Conservation (phyloP, 1,140 invertebrate species). For the Radopholus similis region DNA sequence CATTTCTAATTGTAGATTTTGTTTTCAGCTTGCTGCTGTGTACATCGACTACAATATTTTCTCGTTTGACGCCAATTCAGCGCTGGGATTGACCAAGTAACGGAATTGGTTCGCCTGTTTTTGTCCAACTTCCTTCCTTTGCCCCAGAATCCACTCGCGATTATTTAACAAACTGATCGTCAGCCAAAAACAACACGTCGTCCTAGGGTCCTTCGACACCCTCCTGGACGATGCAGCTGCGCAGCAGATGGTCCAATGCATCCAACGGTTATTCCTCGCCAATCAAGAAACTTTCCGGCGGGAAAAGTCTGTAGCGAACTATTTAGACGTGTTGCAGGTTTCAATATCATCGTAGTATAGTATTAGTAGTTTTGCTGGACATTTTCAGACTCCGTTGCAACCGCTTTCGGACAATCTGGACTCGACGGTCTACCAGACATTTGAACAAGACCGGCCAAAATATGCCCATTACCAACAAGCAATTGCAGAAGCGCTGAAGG, state of each 20-base stretch:
- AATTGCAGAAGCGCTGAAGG: conserved; percentile 61
- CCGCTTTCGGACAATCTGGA: conserved; percentile 92
- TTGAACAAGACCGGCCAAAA: conserved; percentile 95
- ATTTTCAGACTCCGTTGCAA: conserved; percentile 62
- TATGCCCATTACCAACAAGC: conserved; percentile 85
- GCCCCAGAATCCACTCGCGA: not conserved
- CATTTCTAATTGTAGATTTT: not conserved
- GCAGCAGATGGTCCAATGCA: not conserved
- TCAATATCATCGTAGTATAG: not conserved
- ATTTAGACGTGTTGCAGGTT: conserved; percentile 36
- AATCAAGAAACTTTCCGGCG: not conserved
- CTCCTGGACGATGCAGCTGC: not conserved
- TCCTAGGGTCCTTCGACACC: not conserved
- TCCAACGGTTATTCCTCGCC: not conserved
- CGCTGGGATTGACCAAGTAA: conserved; percentile 2
- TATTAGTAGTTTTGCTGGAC: not conserved
- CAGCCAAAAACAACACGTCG: not conserved
- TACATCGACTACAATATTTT: conserved; percentile 9
- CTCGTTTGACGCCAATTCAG: not conserved
- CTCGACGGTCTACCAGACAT: conserved; percentile 91
- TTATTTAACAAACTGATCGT: conserved; percentile 6
- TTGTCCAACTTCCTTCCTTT: not conserved
- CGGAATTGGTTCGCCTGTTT: not conserved
- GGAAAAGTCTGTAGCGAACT: conserved; percentile 15
- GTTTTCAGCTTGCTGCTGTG: conserved; percentile 10